Evolutionary conservation across 2,888 invertebrate species (phyloP), one percentile per base, ranked within the genome.

Genomic region (Teinopalpus imperialis): DNA sequence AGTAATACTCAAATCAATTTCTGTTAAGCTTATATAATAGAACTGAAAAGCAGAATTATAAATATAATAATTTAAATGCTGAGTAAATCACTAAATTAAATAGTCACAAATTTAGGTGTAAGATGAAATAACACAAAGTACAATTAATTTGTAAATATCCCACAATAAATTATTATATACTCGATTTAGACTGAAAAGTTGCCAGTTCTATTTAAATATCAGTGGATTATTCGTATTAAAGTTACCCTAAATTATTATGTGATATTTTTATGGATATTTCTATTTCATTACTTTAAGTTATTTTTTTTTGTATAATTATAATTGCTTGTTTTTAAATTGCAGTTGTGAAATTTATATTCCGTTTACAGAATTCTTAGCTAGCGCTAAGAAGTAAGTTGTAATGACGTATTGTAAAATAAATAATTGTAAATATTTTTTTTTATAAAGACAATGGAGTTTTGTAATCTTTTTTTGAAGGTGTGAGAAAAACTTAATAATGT

Each of bases 371-470:
- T 20, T 37, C 6, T 20, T 29, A 37, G 20, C 20, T 16, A 12
- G 16, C 34, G 27, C 18, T 29, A 26, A 48, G 26, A 23, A 39
- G 30, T 79, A 78, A 80, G 79, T 74, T 81, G 74, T 68, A 70
- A 74, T 53, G 59, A 69, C 75, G 80, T 74, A 74, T 71, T 86
- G 81, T 87, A 83, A 81, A 82, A 81, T 86, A 85, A 71, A 75
- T 69, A 79, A 80, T 73, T 88, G 88, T 88, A 88, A 88, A 88
- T 88, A 87, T 86, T 87, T 71, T 75, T n/a, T 78, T 78, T 75
- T 64, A 66, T 75, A 64, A 75, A 76, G 12, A 78, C 70, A 76
- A 74, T 71, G 59, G 65, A 61, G 23, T 47, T 36, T 35, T 41
- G 21, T 36, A 47, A 36, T 47, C 7, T 41, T 35, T 41, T 10